Base-by-base conservation (phyloP, 2,797 vertebrate genomes). In the Staurois parvus region DNA sequence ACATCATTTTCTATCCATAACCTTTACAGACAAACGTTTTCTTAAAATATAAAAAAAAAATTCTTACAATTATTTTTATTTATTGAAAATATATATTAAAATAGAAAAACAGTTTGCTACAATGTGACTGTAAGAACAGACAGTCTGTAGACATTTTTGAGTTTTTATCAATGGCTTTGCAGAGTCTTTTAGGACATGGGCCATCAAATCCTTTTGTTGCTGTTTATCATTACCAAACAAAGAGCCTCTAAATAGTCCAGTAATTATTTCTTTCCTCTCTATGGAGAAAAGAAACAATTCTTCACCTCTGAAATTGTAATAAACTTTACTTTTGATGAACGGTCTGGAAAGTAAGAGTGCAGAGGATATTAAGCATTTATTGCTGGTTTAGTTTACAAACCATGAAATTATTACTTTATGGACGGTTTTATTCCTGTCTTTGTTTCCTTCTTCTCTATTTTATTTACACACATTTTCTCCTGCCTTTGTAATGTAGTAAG, bases 381-480 rank as follows among this genome's bases (percentile, higher is more conserved):
- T 83, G 81, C 85, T 83, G 24, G 75, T 79, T 75, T 75, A 40
- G 85, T 87, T 87, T 87, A 83, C 85, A 79, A 69, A 79, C 85
- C 81, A 76, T 87, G 85, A 87, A 87, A 87, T 87, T 73, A 83
- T 87, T 68, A 83, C 81, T 77, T 83, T 83, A 83, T 83, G 76
- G 76, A 74, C 62, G 81, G 62, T 79, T 86, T 85, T 83, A 86
- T 77, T 52, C 77, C 40, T 83, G 28, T 59, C 74, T 86, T 83
- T 79, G 69, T 85, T 75, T 85, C 70, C 24, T 74, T 48, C 28
- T 85, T 72, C 24, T 56, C 32, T 62, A 12, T 81, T 81, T 72
- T 72, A 68, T 70, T 72, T 72, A 68, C 45, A 56, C 68, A 66
- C 79, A 28, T 67, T 62, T 26, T 66, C 2, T 56, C 42, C 28